A percentile compares a stretch with the other conserved stretches of the same genome.
Evolutionary conservation across 2,888 invertebrate genomes (phyloP).

Genomic region (Oscheius onirici): DNA sequence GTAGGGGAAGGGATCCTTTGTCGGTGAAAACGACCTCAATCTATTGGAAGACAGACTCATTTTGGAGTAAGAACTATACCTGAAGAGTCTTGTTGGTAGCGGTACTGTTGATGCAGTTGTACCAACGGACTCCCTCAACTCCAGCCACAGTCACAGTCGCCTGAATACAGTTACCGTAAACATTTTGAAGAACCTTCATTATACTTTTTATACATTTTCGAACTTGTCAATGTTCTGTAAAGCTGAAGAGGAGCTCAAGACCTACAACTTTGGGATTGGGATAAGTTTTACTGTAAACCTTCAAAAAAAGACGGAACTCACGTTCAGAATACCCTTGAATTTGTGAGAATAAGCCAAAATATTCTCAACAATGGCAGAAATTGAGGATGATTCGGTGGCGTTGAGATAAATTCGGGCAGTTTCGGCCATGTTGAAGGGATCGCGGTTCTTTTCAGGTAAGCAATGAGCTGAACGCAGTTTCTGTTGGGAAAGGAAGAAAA

Average conservation of each 20-base stretch:
- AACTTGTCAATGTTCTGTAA: no score
- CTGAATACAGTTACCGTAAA: background rate
- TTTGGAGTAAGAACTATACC: background rate
- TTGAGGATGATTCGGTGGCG: background rate
- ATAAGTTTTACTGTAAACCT: no score
- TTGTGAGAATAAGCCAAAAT: background rate
- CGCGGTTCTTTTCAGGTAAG: constrained; percentile 1
- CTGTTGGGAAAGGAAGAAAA: background rate
- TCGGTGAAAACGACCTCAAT: constrained; percentile 19
- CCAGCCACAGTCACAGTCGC: constrained; percentile 9
- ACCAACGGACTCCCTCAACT: constrained; percentile 21
- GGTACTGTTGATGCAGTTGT: constrained; percentile 11
- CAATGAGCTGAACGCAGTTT: background rate
- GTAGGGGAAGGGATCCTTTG: background rate
- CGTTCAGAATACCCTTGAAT: constrained; percentile 3
- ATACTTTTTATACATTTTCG: no score
- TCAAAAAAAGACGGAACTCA: no score
- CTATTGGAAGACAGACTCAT: background rate
- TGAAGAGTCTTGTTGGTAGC: background rate
- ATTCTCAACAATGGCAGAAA: background rate
- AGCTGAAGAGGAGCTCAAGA: no score
- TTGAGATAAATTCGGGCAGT: background rate
- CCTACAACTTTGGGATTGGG: no score
- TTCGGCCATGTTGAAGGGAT: background rate
- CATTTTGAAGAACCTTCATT: no score